Evolutionary conservation across 1,140 invertebrate genomes (phyloP), one percentile per base, ranked within the genome.

Genomic region (Elysia chlorotica): DNA sequence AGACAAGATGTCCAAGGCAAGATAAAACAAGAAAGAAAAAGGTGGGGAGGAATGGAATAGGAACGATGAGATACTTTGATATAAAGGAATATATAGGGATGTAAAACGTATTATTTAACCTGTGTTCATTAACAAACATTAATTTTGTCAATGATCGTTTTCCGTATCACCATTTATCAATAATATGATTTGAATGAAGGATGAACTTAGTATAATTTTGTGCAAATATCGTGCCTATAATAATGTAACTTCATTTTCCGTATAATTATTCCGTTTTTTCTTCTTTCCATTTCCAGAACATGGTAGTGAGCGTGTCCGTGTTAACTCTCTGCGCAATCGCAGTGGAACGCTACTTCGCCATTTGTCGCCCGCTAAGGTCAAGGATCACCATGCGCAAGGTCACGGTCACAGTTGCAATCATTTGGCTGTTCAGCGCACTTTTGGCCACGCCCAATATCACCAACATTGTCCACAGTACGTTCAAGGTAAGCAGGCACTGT

Each of bases 341-440:
- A 0, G 89, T 96, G 68, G 95, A 97, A 87, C 91, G 95, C 75
- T 96, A 94, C 93, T 95, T 95, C 86, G 95, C 95, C 68, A 96
- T 97, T 84, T 96, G 94, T 87, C 93, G 92, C 85, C 95, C 95
- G 10, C 90, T 97, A 41, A 92, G 92, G 86, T 96, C 96, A 38
- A 70, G 81, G 23, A 76, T 79, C 0, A 95, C 93, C 0, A 93
- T 93, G 0, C 88, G 89, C 17, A 90, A 93, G 66, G 94, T 74
- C 57, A 71, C 35, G 37, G 30, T 71, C 28, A 71, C 69, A 21
- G 25, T 71, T 14, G 19, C 53, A 1, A 57, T 71, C 38, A 71
- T 71, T 5, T 71, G 69, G 69, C 6, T 71, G 3, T 23, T 63
- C 59, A 71, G 69, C n/a, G 69, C 57, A 14, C 30, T 38, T n/a